A percentile compares a stretch with the other conserved stretches of the same genome.
Conservation (phyloP, 2,113 vertebrate species). For the Oophaga pumilio region DNA sequence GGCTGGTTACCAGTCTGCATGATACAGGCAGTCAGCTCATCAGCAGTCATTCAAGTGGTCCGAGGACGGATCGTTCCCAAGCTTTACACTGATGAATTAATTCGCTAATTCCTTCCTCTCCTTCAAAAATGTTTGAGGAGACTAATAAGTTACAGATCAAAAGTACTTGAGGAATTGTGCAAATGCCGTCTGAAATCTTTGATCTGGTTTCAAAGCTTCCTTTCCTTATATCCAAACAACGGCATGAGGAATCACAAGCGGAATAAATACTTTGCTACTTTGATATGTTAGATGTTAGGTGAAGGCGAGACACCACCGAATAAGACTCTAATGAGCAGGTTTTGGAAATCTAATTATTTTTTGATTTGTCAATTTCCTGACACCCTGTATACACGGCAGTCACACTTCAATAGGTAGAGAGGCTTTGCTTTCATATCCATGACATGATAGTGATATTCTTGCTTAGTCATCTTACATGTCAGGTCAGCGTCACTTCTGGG, state of each 20-base stretch:
- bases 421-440: background rate
- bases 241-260: slow-evolving; percentile 32
- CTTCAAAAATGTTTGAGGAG: slow-evolving; percentile 28
- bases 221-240: slow-evolving; percentile 44
- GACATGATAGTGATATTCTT: background rate
- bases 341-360: slow-evolving; percentile 43
- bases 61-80: background rate
- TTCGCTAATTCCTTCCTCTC: slow-evolving; percentile 23
- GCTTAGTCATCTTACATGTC: background rate
- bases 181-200: slow-evolving; percentile 53
- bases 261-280: slow-evolving; percentile 51
- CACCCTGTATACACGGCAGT: background rate
- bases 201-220: slow-evolving; percentile 55
- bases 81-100: slow-evolving; percentile 28
- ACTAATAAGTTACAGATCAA: slow-evolving; percentile 56
- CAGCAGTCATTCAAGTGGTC: background rate
- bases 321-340: slow-evolving; percentile 32
- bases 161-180: slow-evolving; percentile 47
- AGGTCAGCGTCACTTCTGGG: background rate
- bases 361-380: slow-evolving; percentile 21
- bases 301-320: background rate
- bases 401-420: background rate
- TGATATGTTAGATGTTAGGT: slow-evolving; percentile 47
- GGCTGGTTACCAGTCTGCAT: background rate
- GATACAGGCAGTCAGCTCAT: background rate